These are phyloP conservation scores for Lutraria rhynchaena DNA, from an alignment of 1,140 invertebrate genomes.

Conservation along the genomic window DNA sequence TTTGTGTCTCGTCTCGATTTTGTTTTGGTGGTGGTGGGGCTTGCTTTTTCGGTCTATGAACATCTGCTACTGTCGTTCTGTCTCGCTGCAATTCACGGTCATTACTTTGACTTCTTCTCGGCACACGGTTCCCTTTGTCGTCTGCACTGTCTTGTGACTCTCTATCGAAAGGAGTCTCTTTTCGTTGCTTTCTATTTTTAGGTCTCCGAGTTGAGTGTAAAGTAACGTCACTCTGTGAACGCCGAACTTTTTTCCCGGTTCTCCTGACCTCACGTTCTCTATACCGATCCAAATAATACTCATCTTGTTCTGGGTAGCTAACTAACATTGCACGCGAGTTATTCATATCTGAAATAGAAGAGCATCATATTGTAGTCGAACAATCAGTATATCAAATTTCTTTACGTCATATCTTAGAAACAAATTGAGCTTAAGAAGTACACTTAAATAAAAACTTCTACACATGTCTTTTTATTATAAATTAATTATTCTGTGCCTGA, in stretches of 20 bases:
- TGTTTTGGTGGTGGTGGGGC: constrained; percentile 39
- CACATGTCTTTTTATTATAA: too few species aligned
- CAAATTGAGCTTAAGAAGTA: too few species aligned
- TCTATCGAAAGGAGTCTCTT: constrained; percentile 44
- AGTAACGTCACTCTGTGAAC: constrained; percentile 59
- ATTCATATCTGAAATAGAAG: constrained; percentile 49
- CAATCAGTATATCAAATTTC: too few species aligned
- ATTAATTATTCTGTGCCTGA: too few species aligned
- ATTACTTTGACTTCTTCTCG: constrained; percentile 10
- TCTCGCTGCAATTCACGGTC: constrained; percentile 7
- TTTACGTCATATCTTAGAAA: too few species aligned
- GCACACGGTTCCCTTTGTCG: constrained; percentile 16
- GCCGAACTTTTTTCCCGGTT: constrained; percentile 53
- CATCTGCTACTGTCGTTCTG: constrained; percentile 38
- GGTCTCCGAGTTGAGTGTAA: constrained; percentile 50
- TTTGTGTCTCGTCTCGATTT: constrained; percentile 17
- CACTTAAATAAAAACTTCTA: too few species aligned
- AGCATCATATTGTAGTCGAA: too few species aligned
- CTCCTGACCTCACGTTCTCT: constrained; percentile 51
- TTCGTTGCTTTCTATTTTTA: constrained; percentile 55
- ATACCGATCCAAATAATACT: constrained; percentile 49
- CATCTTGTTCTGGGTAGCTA: constrained; percentile 26
- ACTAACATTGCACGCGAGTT: constrained; percentile 50
- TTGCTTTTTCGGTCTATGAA: constrained; percentile 47
- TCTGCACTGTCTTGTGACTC: constrained; percentile 42